Evolutionary conservation across 2,113 vertebrate species (phyloP), one percentile per base, ranked within the genome.

Genomic region (Hippocampus mohnikei): DNA sequence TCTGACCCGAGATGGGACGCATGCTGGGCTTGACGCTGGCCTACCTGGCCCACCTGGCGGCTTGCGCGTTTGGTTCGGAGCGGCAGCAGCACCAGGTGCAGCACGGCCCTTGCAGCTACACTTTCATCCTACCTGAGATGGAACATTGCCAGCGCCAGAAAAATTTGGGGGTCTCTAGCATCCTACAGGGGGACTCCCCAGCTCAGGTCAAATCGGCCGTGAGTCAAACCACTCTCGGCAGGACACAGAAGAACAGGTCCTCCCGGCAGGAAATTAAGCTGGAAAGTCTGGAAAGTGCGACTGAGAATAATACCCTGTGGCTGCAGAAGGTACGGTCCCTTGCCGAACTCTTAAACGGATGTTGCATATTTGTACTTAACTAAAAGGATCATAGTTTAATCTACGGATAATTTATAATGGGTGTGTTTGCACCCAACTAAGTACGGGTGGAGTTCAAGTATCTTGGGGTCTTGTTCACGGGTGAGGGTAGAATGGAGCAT

Each of bases 281-380:
- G 62, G 90, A 92, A 62, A 91, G 79, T 63, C 87, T 95, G 67
- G 92, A 94, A 75, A 93, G 75, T 52, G 84, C 91, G 61, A 89
- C 88, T 77, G 93, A 94, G 87, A 95, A 95, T 76, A 95, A 94
- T 82, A 95, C 94, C 2, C 90, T 91, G 76, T 94, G 94, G 94
- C 82, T 95, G 62, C 93, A 92, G 72, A 95, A 94, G 93, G 94
- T 95, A 90, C 77, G 73, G 8, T 33, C 25, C 25, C 27, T 69
- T 74, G n/a, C 29, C 60, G 52, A 9, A 50, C 27, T 67, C 27
- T 74, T 10, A 10, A 60, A 33, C 16, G 5, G 5, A 29, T 33
- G 13, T 23, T 25, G 15, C 2, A 11, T 56, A 53, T 53, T 23
- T 52, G 20, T 21, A 52, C 50, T 42, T 42, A 42, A 12, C 8